A percentile compares a stretch with the other conserved stretches of the same genome.
Evolutionary conservation across 2,888 invertebrate species (phyloP).

Genomic region (Metellina segmentata): DNA sequence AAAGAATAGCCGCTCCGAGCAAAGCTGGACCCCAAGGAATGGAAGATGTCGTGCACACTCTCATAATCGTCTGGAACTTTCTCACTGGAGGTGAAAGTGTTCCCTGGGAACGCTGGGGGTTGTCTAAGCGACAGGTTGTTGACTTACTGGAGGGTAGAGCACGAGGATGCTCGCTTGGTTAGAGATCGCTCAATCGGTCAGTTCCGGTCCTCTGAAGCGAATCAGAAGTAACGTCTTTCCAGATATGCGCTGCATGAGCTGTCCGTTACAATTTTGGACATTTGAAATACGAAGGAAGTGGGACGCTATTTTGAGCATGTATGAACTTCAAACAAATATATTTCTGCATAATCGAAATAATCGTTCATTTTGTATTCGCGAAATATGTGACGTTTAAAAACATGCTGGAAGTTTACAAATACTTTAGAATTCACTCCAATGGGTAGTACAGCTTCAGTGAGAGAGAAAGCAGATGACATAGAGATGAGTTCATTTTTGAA

Average conservation of each 20-base stretch:
- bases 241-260: neutral
- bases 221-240: neutral
- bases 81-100: constrained; percentile 8
- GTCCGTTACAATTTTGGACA: neutral
- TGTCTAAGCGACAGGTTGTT: constrained; percentile 18
- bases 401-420: too few relatives aligned
- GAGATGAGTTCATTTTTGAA: too few relatives aligned
- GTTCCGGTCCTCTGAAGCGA: constrained; percentile 37
- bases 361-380: too few relatives aligned
- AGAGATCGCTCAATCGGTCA: constrained; percentile 36
- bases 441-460: too few relatives aligned
- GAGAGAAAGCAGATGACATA: too few relatives aligned
- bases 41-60: neutral
- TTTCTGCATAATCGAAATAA: too few relatives aligned
- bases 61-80: neutral
- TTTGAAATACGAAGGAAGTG: neutral
- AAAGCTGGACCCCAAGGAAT: neutral
- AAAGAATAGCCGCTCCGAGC: neutral
- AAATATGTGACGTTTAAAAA: too few relatives aligned
- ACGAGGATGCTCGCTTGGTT: constrained; percentile 62
- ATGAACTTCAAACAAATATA: too few relatives aligned
- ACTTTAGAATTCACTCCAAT: too few relatives aligned
- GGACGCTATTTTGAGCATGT: neutral
- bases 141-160: neutral
- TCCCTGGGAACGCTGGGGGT: neutral